A percentile compares a stretch with the other conserved stretches of the same genome.
Evolutionary conservation across 2,888 invertebrate genomes (phyloP).

Genomic region (Xanthia togata): DNA sequence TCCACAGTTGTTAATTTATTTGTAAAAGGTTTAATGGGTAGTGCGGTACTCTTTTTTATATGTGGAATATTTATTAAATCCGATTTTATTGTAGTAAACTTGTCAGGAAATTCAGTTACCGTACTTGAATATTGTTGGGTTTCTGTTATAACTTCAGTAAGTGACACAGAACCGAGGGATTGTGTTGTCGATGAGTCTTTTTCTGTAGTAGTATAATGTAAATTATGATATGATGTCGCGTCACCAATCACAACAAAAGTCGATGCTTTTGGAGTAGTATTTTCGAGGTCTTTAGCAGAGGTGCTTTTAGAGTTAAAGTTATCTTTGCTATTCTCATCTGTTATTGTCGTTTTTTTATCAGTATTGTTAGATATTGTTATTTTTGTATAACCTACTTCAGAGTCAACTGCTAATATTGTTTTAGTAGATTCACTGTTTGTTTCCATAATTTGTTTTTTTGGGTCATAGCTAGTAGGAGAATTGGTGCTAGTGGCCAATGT

Average conservation of each 20-base stretch:
- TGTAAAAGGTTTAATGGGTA: not conserved
- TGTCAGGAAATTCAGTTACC: constrained; percentile 16
- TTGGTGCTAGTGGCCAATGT: constrained; percentile 16
- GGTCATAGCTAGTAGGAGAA: constrained; percentile 18
- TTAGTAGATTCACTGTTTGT: constrained; percentile 25
- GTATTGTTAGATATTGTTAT: not conserved
- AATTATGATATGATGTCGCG: not conserved
- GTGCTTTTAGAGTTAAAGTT: constrained; percentile 8
- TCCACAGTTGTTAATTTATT: constrained; percentile 9
- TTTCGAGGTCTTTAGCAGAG: not conserved
- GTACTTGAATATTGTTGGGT: constrained; percentile 26
- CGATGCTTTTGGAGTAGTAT: constrained; percentile 5
- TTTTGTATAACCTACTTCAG: constrained; percentile 24
- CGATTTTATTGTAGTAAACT: not conserved
- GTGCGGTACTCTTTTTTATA: constrained; percentile 10
- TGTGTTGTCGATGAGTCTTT: constrained; percentile 3
- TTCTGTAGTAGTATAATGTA: not conserved
- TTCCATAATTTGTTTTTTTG: constrained; percentile 10
- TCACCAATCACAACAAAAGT: not conserved
- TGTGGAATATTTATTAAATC: constrained; percentile 1
- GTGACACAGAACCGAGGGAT: not conserved
- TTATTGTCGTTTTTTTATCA: constrained; percentile 13
- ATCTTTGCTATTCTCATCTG: not conserved
- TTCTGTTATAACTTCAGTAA: constrained; percentile 22
- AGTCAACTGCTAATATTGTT: constrained; percentile 15